Evolutionary conservation across 2,888 invertebrate genomes (phyloP), one percentile per base, ranked within the genome.

Genomic region (Hirudinaria manillensis): DNA sequence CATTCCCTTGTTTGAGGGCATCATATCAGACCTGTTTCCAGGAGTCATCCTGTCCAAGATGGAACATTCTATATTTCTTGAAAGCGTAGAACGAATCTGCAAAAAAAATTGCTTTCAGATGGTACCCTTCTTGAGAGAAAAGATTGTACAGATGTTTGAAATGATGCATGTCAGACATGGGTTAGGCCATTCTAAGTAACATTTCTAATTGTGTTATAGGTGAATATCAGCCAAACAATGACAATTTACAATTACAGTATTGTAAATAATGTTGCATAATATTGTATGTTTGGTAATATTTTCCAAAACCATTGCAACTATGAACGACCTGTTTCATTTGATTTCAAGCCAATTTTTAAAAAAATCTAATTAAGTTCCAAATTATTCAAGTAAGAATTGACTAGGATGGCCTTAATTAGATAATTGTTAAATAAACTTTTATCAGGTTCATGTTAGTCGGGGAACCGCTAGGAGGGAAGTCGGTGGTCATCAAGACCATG

Each of bases 101-200:
- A 7, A 24, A 61, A 61, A 61, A 29, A 61, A 61, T 81, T 90
- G 91, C 81, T 87, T 94, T 1, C 92, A 93, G 83, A 89, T 91
- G 0, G 89, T 89, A 74, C 90, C 91, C 55, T 89, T 89, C 79
- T 93, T 94, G 81, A 86, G 91, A 7, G 83, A 89, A 51, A 95
- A 95, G 88, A 89, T 94, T n/a, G 84, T 85, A 53, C 86, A 86
- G 81, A 93, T 92, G 0, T 94, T 89, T 83, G 94, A 94, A 87
- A 94, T 94, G 93, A 93, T 94, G 90, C 91, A 92, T 78, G 93
- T 94, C 0, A 88, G 94, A 76, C 94, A 94, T 80, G 86, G 86
- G 85, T 85, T 79, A 77, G 81, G 78, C 16, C 16, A 45, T 6
- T 45, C 45, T 45, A 45, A 45, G 16, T 45, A 7, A 45, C 13